Percentiles rank a stretch among this genome's conserved stretches.
Evolutionary conservation across 2,797 vertebrate species (phyloP).

Genomic region (Lacerta agilis): DNA sequence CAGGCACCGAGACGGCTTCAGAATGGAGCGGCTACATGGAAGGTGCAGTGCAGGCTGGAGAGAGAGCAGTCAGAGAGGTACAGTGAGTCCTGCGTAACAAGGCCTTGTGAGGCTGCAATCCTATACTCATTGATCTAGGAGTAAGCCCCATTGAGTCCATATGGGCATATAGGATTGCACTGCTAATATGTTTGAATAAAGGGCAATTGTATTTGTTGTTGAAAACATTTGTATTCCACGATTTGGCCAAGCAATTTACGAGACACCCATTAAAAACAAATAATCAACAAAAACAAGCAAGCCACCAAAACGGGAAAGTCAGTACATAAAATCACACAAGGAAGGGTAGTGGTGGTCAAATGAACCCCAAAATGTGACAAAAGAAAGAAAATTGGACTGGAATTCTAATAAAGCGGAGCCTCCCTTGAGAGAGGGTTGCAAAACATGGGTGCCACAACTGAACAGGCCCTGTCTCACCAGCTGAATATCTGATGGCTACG

Average conservation of each 20-base stretch:
- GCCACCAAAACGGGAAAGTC: neutral
- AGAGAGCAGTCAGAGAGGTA: slow-evolving; percentile 96
- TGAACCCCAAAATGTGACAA: neutral
- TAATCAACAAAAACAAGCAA: neutral
- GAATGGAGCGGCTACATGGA: slow-evolving; percentile 99
- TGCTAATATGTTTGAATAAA: neutral
- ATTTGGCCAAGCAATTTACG: neutral
- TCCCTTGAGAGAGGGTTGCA: neutral
- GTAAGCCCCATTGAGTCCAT: no score
- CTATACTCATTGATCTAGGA: neutral
- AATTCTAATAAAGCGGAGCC: neutral
- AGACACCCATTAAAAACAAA: neutral
- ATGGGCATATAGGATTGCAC: no score
- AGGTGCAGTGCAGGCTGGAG: slow-evolving; percentile 94
- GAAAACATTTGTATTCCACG: neutral
- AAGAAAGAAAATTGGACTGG: neutral
- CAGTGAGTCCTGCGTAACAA: neutral
- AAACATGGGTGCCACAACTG: neutral
- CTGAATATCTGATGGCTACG: neutral
- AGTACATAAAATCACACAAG: neutral
- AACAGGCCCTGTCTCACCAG: neutral
- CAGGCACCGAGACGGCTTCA: slow-evolving; percentile 95
- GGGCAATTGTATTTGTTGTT: neutral
- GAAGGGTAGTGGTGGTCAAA: neutral
- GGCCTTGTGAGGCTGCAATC: neutral